Base-by-base conservation (phyloP, 2,888 invertebrate species). In the Pristionchus mayeri region DNA sequence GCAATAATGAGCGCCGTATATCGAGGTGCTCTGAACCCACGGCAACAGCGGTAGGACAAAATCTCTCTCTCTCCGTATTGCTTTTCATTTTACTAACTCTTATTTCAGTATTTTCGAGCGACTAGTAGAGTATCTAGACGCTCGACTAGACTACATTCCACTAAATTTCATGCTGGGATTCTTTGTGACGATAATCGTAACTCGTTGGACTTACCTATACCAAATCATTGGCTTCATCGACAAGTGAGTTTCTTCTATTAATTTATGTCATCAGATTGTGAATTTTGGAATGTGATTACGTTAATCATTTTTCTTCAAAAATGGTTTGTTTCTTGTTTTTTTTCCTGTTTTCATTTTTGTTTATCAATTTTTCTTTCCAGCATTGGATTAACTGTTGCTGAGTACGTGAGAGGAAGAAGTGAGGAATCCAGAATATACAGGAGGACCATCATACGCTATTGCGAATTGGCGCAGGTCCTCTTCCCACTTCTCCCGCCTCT, bases 201-300 rank as follows among this genome's bases (percentile, higher is more conserved):
- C 89, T 84, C 85, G 89, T 50, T 90, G 89, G 89, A 89, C 89
- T 3, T 90, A 90, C 57, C 84, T 90, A 18, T 90, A 89, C 82
- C 88, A 88, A 79, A 89, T 90, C 52, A 90, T 90, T 84, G 89
- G 89, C 37, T 90, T 90, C 83, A 89, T 90, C 85, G 89, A 90
- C 84, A 90, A 90, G 89, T 90, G 30, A 86, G 89, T 78, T 21
- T 34, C 18, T n/a, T n/a, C n/a, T 13, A 40, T 71, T 71, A 16
- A 6, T 44, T 44, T 44, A 6, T 44, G 13, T 44, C 44, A 6
- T 7, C n/a, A 71, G 13, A 21, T 71, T 71, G 40, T 60, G 60
- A 60, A 60, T 60, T 1, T 60, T 7, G 21, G 13, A 30, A 30
- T 24, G 11, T 7, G 60, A 60, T 27, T 60, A 60, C 21, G n/a